Base-by-base conservation (phyloP, 1,140 invertebrate genomes). In the Diprion similis region DNA sequence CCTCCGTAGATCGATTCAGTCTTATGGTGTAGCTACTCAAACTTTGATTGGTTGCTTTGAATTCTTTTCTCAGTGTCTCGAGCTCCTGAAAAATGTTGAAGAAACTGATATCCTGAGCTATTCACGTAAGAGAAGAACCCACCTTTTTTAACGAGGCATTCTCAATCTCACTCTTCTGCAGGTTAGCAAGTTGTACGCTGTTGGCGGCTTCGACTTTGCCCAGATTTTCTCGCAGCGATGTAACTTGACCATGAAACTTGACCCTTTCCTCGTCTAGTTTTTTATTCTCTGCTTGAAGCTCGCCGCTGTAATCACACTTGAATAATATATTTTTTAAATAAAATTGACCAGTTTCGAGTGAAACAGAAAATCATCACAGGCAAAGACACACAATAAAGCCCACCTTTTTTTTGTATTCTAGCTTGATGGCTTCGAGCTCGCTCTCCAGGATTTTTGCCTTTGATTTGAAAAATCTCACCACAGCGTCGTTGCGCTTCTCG, bases 1-100 rank as follows among this genome's bases (percentile, higher is more conserved):
- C 89, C 77, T 90, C 89, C 8, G 84, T 75, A 64, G 83, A 84
- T 80, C 88, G 86, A 47, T 88, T 88, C 70, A 90, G 77, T 78
- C 86, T 83, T 0, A 87, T 67, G 59, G 89, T 87, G n/a, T 72
- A 79, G 75, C 76, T 87, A 17, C 75, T 82, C 13, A 76, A 77
- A 48, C 86, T 84, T 71, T 85, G 83, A 72, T 77, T 85, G 8
- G 75, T 67, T 24, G 46, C 82, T 81, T 88, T 89, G 13, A 89
- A 64, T 73, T 90, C 86, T 77, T 85, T 90, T 71, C 86, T 87
- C 47, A 89, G 72, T 17, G 77, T 76, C 17, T 90, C 89, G 8
- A 87, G 76, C 79, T 90, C 85, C 86, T 85, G 46, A 48, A 76
- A 51, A 71, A 68, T n/a, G n/a, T 18, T 66, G 6, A 71, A 18